phyloP scores from a whole-genome alignment of 1,140 invertebrate genomes.

The Drosophila punjabiensis region DNA sequence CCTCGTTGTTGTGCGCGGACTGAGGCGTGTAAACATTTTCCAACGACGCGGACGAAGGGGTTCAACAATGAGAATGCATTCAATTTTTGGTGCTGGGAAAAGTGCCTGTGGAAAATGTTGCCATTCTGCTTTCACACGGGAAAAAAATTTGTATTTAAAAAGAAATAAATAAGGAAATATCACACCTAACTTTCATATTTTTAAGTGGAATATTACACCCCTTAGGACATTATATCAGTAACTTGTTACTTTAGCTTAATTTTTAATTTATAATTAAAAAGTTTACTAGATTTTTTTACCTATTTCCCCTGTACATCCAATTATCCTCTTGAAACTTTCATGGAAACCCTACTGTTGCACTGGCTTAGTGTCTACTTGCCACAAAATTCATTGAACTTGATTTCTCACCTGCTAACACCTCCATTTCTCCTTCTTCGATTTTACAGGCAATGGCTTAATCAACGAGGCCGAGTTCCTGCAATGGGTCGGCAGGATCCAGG shows the following conservation, averaged over 20 bases:
- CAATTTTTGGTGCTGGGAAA: constrained; percentile 22
- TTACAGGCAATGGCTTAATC: constrained; percentile 88
- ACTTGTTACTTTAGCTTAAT: too few relatives aligned
- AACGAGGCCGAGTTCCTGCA: constrained; percentile 90
- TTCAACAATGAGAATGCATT: constrained; percentile 60
- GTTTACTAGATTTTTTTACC: background rate
- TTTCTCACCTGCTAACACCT: constrained; percentile 13
- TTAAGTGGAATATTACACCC: background rate
- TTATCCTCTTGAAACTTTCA: background rate
- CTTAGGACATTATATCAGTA: background rate
- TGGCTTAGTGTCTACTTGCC: constrained; percentile 4
- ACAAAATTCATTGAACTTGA: constrained; percentile 4
- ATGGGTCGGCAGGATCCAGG: constrained; percentile 90
- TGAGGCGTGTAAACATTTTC: constrained; percentile 55
- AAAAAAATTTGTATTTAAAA: background rate
- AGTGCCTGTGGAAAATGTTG: constrained; percentile 10
- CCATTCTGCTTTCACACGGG: constrained; percentile 2
- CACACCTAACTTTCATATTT: background rate
- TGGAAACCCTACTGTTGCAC: constrained; percentile 15
- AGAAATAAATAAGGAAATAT: background rate
- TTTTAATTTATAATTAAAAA: too few relatives aligned
- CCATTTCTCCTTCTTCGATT: constrained; percentile 31
- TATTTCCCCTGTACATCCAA: constrained; percentile 1
- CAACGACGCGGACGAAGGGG: constrained; percentile 17
- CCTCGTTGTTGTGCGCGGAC: constrained; percentile 47